Percentiles rank a stretch among this genome's conserved stretches.
Evolutionary conservation across 2,888 invertebrate species (phyloP).

Genomic region (Dynastes grantii): DNA sequence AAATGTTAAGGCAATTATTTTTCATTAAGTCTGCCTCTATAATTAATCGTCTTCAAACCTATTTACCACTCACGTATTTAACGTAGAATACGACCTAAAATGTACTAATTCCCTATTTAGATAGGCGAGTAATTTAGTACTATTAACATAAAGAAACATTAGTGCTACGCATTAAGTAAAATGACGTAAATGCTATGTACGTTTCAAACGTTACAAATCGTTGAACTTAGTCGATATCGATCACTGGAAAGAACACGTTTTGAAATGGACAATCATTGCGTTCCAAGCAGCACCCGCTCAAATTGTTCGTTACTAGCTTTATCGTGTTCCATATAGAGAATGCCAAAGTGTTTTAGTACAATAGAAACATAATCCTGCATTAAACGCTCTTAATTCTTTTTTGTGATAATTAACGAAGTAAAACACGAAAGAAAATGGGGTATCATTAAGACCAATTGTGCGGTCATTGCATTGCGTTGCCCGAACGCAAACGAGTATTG

Average conservation of each 20-base stretch:
- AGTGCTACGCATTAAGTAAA: neutral
- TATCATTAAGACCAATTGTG: constrained; percentile 43
- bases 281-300: constrained; percentile 6
- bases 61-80: neutral
- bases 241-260: constrained; percentile 9
- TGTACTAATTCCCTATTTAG: neutral
- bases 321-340: neutral
- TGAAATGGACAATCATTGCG: constrained; percentile 9
- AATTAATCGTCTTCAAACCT: no score
- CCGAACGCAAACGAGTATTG: neutral
- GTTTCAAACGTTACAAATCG: neutral
- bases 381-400: constrained; percentile 30
- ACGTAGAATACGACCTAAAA: neutral
- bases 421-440: constrained; percentile 20
- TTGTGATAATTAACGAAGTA: constrained; percentile 28
- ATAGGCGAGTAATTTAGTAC: neutral
- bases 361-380: neutral
- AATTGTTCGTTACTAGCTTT: neutral
- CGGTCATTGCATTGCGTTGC: constrained; percentile 38
- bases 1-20: no score
- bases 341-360: neutral
- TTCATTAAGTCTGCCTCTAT: no score
- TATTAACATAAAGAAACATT: neutral
- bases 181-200: neutral
- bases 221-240: constrained; percentile 15